Evolutionary conservation across 2,888 invertebrate species (phyloP).

Genomic region (Synergus umbraculus): DNA sequence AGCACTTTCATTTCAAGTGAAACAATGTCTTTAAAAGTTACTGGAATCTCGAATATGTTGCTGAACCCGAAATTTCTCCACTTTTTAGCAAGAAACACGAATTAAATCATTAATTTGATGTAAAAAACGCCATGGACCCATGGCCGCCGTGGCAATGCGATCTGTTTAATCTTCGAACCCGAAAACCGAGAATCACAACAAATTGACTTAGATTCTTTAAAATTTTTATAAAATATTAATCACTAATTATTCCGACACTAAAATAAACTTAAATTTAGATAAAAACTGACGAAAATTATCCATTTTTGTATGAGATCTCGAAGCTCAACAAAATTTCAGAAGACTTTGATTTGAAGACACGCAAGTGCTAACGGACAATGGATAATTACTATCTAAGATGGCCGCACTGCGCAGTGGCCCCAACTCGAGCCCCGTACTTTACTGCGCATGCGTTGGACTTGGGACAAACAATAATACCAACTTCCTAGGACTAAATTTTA

Average conservation of each 20-base stretch:
- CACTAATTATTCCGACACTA: background rate
- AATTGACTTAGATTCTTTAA: background rate
- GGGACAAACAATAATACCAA: no score
- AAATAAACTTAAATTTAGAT: background rate
- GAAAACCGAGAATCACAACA: background rate
- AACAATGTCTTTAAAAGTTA: no score
- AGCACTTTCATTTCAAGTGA: no score
- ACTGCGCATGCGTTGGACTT: no score
- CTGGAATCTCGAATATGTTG: no score
- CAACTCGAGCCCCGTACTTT: no score
- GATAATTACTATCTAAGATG: no score
- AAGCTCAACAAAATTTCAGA: background rate
- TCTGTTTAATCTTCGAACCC: background rate
- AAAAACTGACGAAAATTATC: background rate
- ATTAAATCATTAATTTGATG: background rate
- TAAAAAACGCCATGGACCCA: background rate
- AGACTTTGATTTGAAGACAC: background rate
- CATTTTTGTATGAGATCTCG: background rate
- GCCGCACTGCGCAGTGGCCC: no score
- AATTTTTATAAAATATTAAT: background rate
- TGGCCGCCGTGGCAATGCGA: background rate
- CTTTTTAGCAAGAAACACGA: background rate
- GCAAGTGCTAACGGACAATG: no score
- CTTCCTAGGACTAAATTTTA: no score
- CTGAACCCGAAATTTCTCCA: no score